Evolutionary conservation across 2,113 vertebrate species (phyloP).

Genomic region (Desmodus rotundus): DNA sequence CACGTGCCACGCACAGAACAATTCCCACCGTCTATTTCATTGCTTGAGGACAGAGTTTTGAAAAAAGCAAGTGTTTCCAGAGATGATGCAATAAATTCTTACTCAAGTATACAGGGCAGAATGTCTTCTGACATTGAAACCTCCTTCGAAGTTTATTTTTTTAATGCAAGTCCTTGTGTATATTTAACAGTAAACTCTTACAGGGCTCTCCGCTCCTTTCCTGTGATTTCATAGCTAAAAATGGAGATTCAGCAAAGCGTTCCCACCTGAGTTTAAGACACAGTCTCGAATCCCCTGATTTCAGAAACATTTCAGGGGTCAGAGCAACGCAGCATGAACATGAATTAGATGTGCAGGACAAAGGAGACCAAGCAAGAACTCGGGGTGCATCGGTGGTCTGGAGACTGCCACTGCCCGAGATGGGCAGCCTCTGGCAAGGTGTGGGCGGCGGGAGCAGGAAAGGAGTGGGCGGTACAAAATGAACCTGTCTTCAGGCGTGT

Average conservation of each 20-base stretch:
- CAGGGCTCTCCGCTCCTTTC: not conserved
- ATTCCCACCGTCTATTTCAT: not conserved
- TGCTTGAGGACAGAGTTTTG: not conserved
- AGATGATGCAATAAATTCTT: conserved; percentile 34
- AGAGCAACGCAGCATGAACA: not conserved
- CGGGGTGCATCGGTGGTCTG: too few species aligned
- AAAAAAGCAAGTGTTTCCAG: conserved; percentile 27
- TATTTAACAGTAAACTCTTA: not conserved
- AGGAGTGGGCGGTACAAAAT: not conserved
- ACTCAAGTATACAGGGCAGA: not conserved
- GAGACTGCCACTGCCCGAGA: not conserved
- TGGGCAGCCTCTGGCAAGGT: not conserved
- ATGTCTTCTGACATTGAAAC: not conserved
- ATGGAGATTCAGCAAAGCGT: not conserved
- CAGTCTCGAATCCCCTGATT: not conserved
- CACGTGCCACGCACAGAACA: not conserved
- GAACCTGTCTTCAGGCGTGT: not conserved
- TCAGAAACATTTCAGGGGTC: not conserved
- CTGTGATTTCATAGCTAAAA: not conserved
- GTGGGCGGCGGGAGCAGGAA: too few species aligned
- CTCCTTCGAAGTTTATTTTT: not conserved
- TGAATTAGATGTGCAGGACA: not conserved
- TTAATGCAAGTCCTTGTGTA: not conserved
- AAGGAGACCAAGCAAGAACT: not conserved
- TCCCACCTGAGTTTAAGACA: not conserved